Evolutionary conservation across 2,797 vertebrate species (phyloP).

Genomic region (Rhinophrynus dorsalis): DNA sequence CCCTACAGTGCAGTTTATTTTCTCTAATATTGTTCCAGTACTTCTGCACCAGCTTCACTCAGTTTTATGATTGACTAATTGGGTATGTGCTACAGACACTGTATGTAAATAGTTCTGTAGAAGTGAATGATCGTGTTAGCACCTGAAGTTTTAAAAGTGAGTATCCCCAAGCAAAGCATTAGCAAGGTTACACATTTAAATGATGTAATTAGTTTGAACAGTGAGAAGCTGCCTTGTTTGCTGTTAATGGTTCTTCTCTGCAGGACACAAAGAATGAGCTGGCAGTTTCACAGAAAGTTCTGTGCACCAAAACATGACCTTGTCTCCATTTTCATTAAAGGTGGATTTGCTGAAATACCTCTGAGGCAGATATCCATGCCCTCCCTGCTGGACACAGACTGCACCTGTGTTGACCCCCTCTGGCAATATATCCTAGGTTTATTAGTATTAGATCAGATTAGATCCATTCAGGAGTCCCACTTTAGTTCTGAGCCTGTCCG

Average conservation of each 20-base stretch:
- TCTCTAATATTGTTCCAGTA: no score
- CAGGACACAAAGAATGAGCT: background rate
- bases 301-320: slow-evolving; percentile 17
- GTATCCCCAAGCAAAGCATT: no score
- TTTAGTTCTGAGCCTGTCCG: background rate
- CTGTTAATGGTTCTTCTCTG: background rate
- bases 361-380: background rate
- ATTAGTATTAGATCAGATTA: slow-evolving; percentile 10
- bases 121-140: no score
- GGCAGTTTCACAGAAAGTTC: slow-evolving; percentile 32
- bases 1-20: no score
- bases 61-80: no score
- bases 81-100: no score
- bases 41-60: no score
- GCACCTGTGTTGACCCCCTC: slow-evolving; percentile 25
- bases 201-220: background rate
- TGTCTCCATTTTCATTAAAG: slow-evolving; percentile 41
- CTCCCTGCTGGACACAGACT: slow-evolving; percentile 18
- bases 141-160: no score
- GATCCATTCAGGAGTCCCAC: background rate
- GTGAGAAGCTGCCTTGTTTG: slow-evolving; percentile 27
- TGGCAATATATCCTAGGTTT: background rate
- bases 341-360: slow-evolving; percentile 47
- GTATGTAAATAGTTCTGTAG: no score
- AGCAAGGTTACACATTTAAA: no score